Conservation (phyloP, 2,113 vertebrate species). For the Telmatochromis sp. region DNA sequence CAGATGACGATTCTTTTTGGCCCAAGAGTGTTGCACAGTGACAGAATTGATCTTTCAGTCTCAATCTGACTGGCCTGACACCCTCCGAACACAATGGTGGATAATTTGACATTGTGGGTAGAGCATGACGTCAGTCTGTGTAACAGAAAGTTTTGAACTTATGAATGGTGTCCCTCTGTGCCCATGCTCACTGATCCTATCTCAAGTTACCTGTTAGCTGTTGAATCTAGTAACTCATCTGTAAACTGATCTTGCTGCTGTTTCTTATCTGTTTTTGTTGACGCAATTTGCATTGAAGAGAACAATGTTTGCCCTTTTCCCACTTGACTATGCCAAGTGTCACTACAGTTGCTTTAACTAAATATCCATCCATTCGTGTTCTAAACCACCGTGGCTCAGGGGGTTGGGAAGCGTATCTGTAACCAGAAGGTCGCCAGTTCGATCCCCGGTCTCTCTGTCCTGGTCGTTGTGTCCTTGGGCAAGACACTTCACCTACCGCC, state of each 20-base stretch:
- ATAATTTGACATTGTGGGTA: neutral
- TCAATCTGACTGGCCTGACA: neutral
- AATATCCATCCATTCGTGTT: neutral
- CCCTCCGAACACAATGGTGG: rapidly evolving
- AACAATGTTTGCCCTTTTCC: neutral
- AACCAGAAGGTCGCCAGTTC: no score
- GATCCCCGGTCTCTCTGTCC: no score
- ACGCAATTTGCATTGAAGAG: neutral
- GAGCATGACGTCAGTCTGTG: neutral
- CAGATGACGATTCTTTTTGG: neutral
- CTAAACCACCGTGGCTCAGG: neutral
- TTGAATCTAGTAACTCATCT: neutral
- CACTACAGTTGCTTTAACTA: neutral
- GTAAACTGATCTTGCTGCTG: neutral
- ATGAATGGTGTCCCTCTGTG: neutral
- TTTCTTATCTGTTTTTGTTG: neutral
- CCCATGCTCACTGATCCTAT: neutral
- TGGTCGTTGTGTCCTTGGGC: no score
- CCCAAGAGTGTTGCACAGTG: neutral
- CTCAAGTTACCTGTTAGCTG: neutral
- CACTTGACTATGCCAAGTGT: neutral
- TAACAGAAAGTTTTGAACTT: neutral
- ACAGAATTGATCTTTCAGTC: neutral
- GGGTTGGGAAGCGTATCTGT: no score
- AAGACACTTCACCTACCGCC: no score